These are phyloP conservation scores for Agonopterix subpropinquella DNA, from an alignment of 2,888 invertebrate genomes.

Conservation along the genomic window DNA sequence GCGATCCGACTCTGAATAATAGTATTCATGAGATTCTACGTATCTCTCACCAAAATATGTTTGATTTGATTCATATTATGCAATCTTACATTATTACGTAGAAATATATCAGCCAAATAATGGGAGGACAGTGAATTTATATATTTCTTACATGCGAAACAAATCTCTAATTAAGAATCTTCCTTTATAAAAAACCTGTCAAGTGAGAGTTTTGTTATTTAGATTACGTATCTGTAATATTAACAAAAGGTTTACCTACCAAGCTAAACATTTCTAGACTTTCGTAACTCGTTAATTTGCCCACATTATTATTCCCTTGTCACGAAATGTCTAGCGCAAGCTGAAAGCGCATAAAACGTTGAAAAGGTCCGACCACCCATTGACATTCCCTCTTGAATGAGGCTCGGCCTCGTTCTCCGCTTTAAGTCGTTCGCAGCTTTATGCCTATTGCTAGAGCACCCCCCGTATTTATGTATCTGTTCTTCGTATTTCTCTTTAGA, in stretches of 20 bases:
- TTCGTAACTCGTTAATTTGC: not conserved
- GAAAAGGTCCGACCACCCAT: conserved; percentile 53
- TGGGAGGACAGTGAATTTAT: no score
- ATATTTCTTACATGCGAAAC: no score
- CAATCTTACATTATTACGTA: no score
- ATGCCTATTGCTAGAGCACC: conserved; percentile 29
- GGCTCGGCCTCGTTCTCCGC: conserved; percentile 55
- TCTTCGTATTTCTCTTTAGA: not conserved
- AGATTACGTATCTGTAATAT: no score
- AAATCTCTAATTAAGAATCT: no score
- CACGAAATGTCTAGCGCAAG: not conserved
- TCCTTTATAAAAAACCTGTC: no score
- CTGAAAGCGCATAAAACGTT: conserved; percentile 26
- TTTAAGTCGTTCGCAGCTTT: conserved; percentile 43
- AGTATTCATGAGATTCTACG: conserved; percentile 12
- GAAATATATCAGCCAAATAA: no score
- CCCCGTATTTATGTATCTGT: not conserved
- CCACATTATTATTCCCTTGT: not conserved
- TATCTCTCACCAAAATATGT: not conserved
- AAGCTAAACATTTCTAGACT: not conserved
- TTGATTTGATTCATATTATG: not conserved
- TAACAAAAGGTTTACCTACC: no score
- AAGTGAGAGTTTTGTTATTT: no score
- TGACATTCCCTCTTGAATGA: conserved; percentile 59
- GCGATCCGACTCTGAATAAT: conserved; percentile 3